Base-by-base conservation (phyloP, 2,113 vertebrate species). In the Xiphophorus maculatus region DNA sequence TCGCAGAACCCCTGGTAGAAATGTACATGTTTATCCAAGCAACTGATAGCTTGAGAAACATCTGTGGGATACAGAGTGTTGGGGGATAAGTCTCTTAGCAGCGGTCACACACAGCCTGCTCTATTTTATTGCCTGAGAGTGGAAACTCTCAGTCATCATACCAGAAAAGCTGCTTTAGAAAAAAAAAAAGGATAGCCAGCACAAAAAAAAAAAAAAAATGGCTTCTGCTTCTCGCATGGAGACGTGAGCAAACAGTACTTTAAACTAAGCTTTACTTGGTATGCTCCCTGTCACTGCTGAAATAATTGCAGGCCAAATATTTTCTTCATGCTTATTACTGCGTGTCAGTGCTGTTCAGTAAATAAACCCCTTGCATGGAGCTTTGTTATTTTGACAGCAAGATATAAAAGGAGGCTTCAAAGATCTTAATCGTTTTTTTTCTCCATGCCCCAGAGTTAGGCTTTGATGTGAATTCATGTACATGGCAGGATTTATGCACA, bases 141-240 rank as follows among this genome's bases (percentile, higher is more conserved):
- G 75, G 75, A 88, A 86, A 79, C 58, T 77, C 51, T 68, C 30
- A 48, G 64, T 76, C 42, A 15, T 76, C 63, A 84, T 51, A 74
- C 71, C 58, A 75, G 69, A 82, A 78, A 81, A 69, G 17, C 5
- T 4, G 62, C 66, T 72, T 66, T 44, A 44, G 62, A 10, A 69
- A 27, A 63, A 75, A 40, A 73, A 84, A 73, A 69, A 9, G 63
- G 40, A 48, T 4, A 42, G 70, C 63, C 66, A 42, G 12, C 10
- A 60, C 17, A 40, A 71, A 63, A 40, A 13, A 4, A 69, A 33
- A 63, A 35, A 48, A 63, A 69, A 69, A 63, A 28, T 13, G 63
- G 48, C 40, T 68, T 72, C 15, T 65, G 58, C 32, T 65, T 74
- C 66, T 70, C 25, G 25, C 33, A 44, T 54, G 44, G 33, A 77